These are phyloP conservation scores for Nasonia longicornis DNA, from an alignment of 1,140 invertebrate genomes.

Conservation along the genomic window DNA sequence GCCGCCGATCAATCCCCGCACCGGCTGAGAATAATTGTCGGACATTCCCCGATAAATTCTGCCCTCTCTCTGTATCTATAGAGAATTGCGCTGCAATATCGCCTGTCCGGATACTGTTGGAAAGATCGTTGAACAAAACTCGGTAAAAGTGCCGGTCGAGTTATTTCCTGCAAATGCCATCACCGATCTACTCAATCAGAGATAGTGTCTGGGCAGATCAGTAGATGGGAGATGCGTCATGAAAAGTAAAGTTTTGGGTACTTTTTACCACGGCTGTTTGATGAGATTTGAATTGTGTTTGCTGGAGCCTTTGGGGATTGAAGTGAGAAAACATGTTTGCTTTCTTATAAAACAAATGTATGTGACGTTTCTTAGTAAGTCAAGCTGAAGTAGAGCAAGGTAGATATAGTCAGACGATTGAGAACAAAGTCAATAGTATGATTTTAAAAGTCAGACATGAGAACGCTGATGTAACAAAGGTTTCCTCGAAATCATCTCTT, in stretches of 20 bases:
- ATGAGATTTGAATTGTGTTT: background rate
- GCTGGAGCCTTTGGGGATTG: background rate
- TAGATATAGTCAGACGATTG: no score
- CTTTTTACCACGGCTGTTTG: background rate
- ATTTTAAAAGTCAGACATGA: background rate
- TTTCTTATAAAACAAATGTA: background rate
- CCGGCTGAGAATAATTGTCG: constrained; percentile 2
- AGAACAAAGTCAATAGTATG: no score
- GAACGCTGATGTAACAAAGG: background rate
- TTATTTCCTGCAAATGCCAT: no score
- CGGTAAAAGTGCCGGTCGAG: no score
- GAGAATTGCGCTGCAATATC: background rate
- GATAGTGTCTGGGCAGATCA: no score
- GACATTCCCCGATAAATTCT: constrained; percentile 28
- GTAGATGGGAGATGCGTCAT: no score
- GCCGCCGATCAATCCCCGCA: background rate
- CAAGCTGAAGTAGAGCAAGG: no score
- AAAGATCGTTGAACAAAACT: background rate
- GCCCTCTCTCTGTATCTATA: background rate
- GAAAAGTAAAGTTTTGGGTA: background rate
- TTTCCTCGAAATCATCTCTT: background rate
- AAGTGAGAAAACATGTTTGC: background rate
- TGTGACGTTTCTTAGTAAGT: no score
- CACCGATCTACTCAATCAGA: no score
- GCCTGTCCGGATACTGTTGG: no score